Percentiles rank a stretch among this genome's conserved stretches.
Conservation (phyloP, 2,797 vertebrate genomes). For the Smutsia temminckii region DNA sequence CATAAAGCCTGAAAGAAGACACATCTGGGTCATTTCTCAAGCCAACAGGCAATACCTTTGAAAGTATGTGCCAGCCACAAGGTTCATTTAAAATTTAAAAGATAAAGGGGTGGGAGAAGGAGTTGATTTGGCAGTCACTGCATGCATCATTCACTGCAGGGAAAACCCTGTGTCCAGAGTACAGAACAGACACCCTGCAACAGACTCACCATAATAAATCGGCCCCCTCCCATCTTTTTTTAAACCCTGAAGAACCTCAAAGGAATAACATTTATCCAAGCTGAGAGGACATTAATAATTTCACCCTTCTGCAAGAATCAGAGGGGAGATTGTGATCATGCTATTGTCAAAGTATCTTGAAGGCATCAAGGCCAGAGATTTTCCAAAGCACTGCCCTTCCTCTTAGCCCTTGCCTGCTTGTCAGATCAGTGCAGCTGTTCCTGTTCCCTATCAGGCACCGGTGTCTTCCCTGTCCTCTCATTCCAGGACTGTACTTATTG, state of each 20-base stretch:
- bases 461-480: background rate
- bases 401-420: background rate
- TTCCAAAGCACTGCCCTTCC: background rate
- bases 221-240: background rate
- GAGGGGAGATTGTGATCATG: background rate
- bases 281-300: slow-evolving; percentile 25
- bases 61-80: background rate
- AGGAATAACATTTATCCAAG: background rate
- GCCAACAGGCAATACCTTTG: background rate
- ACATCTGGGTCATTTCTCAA: slow-evolving; percentile 60
- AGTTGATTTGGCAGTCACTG: background rate
- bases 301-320: slow-evolving; percentile 3
- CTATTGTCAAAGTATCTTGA: slow-evolving; percentile 50
- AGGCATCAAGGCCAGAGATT: background rate
- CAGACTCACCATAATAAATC: background rate
- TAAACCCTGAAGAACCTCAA: slow-evolving; percentile 30
- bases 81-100: slow-evolving; percentile 28
- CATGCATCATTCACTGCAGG: background rate
- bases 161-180: background rate
- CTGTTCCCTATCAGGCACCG: too few relatives aligned
- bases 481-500: background rate
- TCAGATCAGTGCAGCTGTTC: background rate
- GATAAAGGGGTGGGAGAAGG: background rate
- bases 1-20: slow-evolving; percentile 90
- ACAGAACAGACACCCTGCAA: background rate